Conservation (phyloP, 2,113 vertebrate genomes). For the Phyllopteryx taeniolatus region DNA sequence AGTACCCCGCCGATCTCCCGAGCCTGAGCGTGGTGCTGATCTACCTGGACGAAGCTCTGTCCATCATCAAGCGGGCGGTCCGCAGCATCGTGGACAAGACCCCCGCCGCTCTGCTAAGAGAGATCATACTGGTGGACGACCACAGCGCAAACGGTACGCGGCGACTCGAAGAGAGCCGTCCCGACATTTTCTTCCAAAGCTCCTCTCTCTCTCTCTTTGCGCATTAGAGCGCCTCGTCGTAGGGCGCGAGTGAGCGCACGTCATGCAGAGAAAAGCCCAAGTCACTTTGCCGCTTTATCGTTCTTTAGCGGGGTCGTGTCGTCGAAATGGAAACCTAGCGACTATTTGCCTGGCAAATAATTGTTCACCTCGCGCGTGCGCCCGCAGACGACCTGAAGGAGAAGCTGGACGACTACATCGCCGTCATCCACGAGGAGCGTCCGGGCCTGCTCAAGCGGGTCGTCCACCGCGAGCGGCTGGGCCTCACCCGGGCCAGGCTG, state of each 20-base stretch:
- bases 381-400: slow-evolving; percentile 61
- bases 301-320: no score
- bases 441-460: slow-evolving; percentile 61
- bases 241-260: no score
- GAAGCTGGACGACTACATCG: slow-evolving; percentile 57
- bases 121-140: slow-evolving; percentile 81
- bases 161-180: neutral
- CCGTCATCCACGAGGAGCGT: slow-evolving; percentile 42
- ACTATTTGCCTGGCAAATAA: neutral
- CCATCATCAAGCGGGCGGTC: slow-evolving; percentile 73
- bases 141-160: slow-evolving; percentile 73
- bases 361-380: neutral
- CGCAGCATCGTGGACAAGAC: slow-evolving; percentile 74
- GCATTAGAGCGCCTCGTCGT: no score
- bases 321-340: no score
- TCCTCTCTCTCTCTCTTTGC: no score
- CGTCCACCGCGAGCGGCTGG: slow-evolving; percentile 63
- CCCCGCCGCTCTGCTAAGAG: slow-evolving; percentile 69
- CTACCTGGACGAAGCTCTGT: slow-evolving; percentile 79
- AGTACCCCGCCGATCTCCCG: slow-evolving; percentile 71
- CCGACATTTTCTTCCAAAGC: neutral
- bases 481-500: slow-evolving; percentile 72
- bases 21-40: slow-evolving; percentile 75
- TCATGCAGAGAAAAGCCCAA: no score
- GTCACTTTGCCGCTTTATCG: neutral